Base-by-base conservation (phyloP, 1,140 invertebrate species). In the Pogonomyrmex barbatus region DNA sequence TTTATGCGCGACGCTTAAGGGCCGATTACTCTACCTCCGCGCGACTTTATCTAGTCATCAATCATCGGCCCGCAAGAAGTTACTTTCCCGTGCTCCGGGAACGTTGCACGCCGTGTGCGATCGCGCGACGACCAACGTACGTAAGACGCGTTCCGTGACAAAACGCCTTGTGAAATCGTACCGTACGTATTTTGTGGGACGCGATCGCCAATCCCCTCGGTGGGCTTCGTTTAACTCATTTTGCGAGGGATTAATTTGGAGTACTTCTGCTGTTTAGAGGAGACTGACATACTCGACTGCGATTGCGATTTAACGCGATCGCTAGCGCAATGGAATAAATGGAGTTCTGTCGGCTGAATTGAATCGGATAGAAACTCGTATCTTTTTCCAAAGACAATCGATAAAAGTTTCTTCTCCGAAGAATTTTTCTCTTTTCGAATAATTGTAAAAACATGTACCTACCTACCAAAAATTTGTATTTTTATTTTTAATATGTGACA, bases 1-100 rank as follows among this genome's bases (percentile, higher is more conserved):
- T 89, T 89, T 89, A 89, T 89, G 88, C 42, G 67, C 52, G 78
- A 89, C 88, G 88, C 88, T 89, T 89, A 89, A 87, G 85, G 85
- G 52, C 85, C 88, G 85, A 89, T 89, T 89, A 89, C 77, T 89
- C 88, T 89, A 73, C 85, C 88, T 83, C 78, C 88, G 62, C 85
- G 88, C 76, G 79, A 33, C 78, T 89, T 89, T 89, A 89, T 89
- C 88, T 87, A 87, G 65, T 63, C 77, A 89, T 89, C 88, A 88
- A 89, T 89, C 88, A 89, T 87, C 79, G 42, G 36, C 45, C 63
- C 17, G 71, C 71, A 63, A 88, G 65, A 86, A 58, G 12, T 45
- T 54, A 71, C 30, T 73, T 30, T 71, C 67, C 3, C 36, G 36
- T 14, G 12, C 62, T 50, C 42, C 36, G 45, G 58, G n/a, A n/a